phyloP scores from a whole-genome alignment of 2,113 vertebrate species.

The Rhabdomys dilectus region DNA sequence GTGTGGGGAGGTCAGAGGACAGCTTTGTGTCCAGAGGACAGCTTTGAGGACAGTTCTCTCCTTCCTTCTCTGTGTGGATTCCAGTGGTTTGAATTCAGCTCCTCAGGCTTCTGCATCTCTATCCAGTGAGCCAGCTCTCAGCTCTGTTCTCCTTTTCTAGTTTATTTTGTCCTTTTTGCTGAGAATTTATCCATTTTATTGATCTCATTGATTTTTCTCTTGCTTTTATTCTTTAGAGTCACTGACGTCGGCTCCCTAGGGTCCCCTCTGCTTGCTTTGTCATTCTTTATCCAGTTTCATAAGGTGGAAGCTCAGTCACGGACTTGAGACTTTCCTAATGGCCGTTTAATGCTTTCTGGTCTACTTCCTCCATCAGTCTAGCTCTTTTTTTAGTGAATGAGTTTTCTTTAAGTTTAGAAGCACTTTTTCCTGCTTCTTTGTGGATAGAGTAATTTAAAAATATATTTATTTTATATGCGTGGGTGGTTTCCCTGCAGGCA shows the following conservation, averaged over 20 bases:
- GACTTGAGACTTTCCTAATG: not conserved
- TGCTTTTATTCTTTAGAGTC: not conserved
- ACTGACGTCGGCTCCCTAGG: not conserved
- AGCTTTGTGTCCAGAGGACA: not conserved
- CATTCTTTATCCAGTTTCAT: not conserved
- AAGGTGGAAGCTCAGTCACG: not conserved
- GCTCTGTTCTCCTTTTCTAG: not conserved
- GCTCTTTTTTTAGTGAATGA: not conserved
- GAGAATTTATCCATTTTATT: slow-evolving; percentile 17
- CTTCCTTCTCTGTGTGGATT: not conserved
- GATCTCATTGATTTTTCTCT: slow-evolving; percentile 18
- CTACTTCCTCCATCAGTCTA: not conserved
- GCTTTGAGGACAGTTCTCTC: not conserved
- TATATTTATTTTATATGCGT: not conserved
- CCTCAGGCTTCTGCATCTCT: not conserved
- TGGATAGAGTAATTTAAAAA: not conserved
- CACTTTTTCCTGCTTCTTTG: not conserved
- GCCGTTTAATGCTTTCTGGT: not conserved
- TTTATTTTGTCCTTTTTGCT: not conserved
- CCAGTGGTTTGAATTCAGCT: too few relatives aligned
- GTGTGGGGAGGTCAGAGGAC: not conserved
- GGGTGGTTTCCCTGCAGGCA: not conserved
- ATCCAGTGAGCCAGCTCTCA: not conserved
- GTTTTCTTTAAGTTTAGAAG: not conserved
- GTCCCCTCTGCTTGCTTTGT: not conserved